Percentiles rank a stretch among this genome's conserved stretches.
Evolutionary conservation across 2,797 vertebrate species (phyloP).

Genomic region (Spinibarbus caldwelli): DNA sequence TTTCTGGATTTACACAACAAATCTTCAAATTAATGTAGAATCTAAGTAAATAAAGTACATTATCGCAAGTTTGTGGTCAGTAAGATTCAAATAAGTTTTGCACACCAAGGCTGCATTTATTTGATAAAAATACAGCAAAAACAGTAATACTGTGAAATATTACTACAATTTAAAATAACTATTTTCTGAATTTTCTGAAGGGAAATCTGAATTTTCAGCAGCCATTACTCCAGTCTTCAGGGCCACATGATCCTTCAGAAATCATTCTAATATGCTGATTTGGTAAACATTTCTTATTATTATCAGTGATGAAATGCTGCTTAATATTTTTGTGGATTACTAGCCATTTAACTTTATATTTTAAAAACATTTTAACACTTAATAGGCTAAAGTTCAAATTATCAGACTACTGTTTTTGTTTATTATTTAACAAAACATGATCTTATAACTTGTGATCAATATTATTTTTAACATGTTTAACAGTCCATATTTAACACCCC

Average conservation of each 20-base stretch:
- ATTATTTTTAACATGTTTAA: neutral
- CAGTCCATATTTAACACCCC: neutral
- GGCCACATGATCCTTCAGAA: neutral
- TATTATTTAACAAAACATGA: neutral
- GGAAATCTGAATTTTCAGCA: neutral
- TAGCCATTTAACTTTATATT: too few species aligned
- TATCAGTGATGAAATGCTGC: neutral
- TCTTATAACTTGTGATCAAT: neutral
- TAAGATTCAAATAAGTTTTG: too few species aligned
- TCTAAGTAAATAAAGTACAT: neutral
- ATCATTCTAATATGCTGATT: neutral
- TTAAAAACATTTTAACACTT: too few species aligned
- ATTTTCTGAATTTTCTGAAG: neutral
- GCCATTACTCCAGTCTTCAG: neutral
- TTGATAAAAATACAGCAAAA: too few species aligned
- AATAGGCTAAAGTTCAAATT: neutral
- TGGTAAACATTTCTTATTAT: neutral
- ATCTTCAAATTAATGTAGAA: neutral
- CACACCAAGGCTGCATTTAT: too few species aligned
- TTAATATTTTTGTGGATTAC: too few species aligned
- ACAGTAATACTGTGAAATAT: neutral
- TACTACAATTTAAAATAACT: neutral
- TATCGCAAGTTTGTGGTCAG: neutral
- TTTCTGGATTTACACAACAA: neutral
- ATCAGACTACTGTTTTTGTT: neutral